Conservation (phyloP, 2,113 vertebrate genomes). For the Chaetops frenatus region DNA sequence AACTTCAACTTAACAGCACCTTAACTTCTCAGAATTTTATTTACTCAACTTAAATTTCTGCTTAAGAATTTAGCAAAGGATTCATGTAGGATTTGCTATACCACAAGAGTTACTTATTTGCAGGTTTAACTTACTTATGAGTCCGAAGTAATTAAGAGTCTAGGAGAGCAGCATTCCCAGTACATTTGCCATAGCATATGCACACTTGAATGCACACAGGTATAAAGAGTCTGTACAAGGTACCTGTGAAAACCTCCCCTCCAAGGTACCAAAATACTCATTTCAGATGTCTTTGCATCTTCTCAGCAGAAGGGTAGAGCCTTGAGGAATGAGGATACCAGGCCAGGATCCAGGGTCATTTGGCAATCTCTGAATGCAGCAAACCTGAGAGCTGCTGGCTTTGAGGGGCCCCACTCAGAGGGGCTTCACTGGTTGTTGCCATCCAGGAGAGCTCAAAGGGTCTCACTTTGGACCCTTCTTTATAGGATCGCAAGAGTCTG, state of each 20-base stretch:
- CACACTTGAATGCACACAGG: too few relatives aligned
- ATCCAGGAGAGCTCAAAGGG: not conserved
- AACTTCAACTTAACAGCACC: not conserved
- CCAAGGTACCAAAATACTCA: rapidly evolving
- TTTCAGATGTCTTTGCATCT: not conserved
- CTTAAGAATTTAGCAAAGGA: not conserved
- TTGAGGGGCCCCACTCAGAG: not conserved
- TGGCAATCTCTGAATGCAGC: rapidly evolving
- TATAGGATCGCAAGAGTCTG: rapidly evolving
- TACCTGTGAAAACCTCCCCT: not conserved
- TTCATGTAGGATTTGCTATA: not conserved
- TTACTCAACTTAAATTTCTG: not conserved
- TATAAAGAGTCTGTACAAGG: not conserved
- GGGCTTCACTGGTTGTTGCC: rapidly evolving
- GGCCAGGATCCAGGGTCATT: not conserved
- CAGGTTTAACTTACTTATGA: too few relatives aligned
- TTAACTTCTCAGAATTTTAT: not conserved
- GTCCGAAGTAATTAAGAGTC: too few relatives aligned
- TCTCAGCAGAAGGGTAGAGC: not conserved
- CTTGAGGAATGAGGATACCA: not conserved
- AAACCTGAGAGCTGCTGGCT: not conserved
- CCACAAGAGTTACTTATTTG: too few relatives aligned
- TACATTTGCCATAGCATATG: rapidly evolving
- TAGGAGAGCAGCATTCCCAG: not conserved
- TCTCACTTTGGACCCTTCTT: not conserved